phyloP scores from a whole-genome alignment of 2,797 vertebrate genomes.

The Phoebastria nigripes region DNA sequence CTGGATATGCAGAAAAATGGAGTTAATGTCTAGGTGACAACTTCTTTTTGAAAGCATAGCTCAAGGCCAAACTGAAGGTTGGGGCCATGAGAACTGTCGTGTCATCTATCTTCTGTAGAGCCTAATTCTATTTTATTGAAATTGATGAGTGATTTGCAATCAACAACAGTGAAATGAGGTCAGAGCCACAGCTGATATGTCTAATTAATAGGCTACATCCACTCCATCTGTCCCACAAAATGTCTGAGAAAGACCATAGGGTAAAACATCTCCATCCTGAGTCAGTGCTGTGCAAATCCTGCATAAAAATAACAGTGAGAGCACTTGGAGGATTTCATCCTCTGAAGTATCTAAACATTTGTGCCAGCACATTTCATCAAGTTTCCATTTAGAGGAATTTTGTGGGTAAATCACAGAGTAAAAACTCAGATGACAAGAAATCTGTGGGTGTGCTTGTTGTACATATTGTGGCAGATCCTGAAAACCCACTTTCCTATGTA shows the following conservation, averaged over 20 bases:
- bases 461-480: not conserved
- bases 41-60: not conserved
- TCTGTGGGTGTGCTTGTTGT: not conserved
- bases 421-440: not conserved
- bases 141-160: not conserved
- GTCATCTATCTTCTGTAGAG: not conserved
- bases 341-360: not conserved
- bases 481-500: not conserved
- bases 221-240: slow-evolving; percentile 15
- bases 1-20: not conserved
- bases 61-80: not conserved
- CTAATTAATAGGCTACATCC: slow-evolving; percentile 20
- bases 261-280: not conserved
- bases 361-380: not conserved
- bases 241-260: not conserved
- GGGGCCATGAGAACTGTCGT: not conserved
- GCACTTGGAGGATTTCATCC: not conserved
- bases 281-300: not conserved
- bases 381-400: not conserved
- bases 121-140: not conserved
- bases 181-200: not conserved
- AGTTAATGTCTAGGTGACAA: not conserved
- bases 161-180: not conserved
- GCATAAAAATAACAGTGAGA: not conserved
- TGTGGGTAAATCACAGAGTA: slow-evolving; percentile 4